Percentiles rank a stretch among this genome's conserved stretches.
Conservation (phyloP, 2,888 invertebrate genomes). For the Drosophila prostipennis region DNA sequence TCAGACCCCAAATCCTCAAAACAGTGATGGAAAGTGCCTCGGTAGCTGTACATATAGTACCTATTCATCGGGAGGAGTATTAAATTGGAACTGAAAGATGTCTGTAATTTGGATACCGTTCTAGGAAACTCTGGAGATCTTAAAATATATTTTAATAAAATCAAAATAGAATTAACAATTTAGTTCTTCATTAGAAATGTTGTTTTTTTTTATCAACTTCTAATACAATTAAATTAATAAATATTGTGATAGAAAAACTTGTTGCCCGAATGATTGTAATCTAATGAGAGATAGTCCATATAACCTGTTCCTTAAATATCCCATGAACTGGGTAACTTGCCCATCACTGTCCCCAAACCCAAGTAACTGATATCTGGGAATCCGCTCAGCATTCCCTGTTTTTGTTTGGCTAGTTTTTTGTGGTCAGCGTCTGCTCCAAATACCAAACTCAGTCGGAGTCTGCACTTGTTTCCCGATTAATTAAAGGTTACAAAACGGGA, state of each 20-base stretch:
- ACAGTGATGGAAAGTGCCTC: constrained; percentile 9
- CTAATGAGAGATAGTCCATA: background rate
- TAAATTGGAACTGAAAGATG: background rate
- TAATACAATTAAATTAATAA: too few species aligned
- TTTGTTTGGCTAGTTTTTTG: constrained; percentile 33
- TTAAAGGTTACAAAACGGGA: constrained; percentile 53
- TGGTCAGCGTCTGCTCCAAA: constrained; percentile 39
- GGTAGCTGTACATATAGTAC: background rate
- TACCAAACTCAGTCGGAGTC: constrained; percentile 48
- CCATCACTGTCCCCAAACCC: constrained; percentile 9
- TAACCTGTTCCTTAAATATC: background rate
- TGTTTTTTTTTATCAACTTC: too few species aligned
- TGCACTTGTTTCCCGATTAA: constrained; percentile 76
- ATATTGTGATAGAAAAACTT: too few species aligned
- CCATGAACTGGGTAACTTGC: background rate
- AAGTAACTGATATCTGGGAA: constrained; percentile 56
- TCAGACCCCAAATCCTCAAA: constrained; percentile 43
- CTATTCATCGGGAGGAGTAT: background rate
- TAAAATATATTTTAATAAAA: too few species aligned
- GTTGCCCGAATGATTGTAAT: too few species aligned
- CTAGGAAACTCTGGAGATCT: too few species aligned
- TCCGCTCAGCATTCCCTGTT: constrained; percentile 38
- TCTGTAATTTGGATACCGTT: too few species aligned
- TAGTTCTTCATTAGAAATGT: too few species aligned
- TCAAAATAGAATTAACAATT: too few species aligned